Evolutionary conservation across 2,113 vertebrate genomes (phyloP), one percentile per base, ranked within the genome.

Genomic region (Ceuthmochares aereus): DNA sequence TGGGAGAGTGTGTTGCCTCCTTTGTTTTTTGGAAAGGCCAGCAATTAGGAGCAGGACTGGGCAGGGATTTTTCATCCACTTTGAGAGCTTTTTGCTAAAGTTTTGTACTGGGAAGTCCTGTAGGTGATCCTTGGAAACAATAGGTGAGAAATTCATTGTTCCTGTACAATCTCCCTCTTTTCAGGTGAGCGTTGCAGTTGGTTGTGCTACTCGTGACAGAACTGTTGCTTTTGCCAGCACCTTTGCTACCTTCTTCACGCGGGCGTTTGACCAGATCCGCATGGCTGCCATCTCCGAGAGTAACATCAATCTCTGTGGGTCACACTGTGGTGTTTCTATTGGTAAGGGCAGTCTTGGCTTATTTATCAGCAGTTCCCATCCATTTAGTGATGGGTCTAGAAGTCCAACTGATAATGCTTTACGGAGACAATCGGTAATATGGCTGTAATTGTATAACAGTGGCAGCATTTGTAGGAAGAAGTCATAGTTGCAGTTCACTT

Each of bases 201-300:
- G 99, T 75, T 99, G 98, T 84, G 98, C 98, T 67, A 97, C 99
- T 13, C 98, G 99, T 47, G 97, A 98, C 89, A 98, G 99, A 97
- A 99, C 99, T 3, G 90, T 99, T 13, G 99, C 98, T 83, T 99
- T 99, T 93, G 99, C 98, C 82, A 99, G 99, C 91, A 98, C 99
- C 7, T 99, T 99, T 9, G 98, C 99, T 29, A 98, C 99, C 52
- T 99, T 99, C 97, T 99, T 98, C 96, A 98, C 98, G 0, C 98
- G 99, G 23, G 98, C 99, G 2, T 99, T 98, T 4, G 99, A 99
- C 95, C 99, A 99, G 96, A 98, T 99, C 36, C 99, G 99, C 81
- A 99, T 99, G 98, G 99, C 99, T 0, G 99, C 99, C 91, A 99
- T 99, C 96, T 99, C 99, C 0, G 99, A 99, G 62, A 99, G 99